Conservation (phyloP, 2,797 vertebrate species). For the Anabas testudineus region DNA sequence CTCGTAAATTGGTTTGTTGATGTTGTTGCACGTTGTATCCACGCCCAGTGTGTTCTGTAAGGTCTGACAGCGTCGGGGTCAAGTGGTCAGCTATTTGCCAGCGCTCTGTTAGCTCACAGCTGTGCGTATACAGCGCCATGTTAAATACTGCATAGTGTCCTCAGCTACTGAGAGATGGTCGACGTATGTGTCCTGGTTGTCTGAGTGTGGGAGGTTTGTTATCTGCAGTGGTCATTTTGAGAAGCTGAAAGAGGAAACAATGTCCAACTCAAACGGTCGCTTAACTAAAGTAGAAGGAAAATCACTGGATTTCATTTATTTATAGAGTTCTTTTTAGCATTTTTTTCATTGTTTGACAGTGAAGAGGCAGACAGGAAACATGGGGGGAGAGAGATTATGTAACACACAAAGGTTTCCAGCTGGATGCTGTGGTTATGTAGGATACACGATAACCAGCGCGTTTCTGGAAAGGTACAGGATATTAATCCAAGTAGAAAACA, state of each 20-base stretch:
- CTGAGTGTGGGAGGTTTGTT: constrained; percentile 11
- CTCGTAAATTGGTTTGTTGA: constrained; percentile 20
- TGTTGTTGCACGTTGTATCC: constrained; percentile 33
- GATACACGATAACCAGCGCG: too few relatives aligned
- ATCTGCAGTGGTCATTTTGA: neutral
- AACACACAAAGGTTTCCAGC: too few relatives aligned
- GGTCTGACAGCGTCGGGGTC: constrained; percentile 53
- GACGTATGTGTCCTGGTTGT: constrained; percentile 33
- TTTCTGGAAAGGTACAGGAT: too few relatives aligned
- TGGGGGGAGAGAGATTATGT: too few relatives aligned
- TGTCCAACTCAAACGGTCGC: neutral
- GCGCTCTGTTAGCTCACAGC: constrained; percentile 65
- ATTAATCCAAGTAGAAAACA: too few relatives aligned
- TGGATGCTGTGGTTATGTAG: too few relatives aligned
- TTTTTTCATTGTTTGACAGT: too few relatives aligned
- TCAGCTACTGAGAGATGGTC: constrained; percentile 54
- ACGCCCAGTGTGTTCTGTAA: constrained; percentile 23
- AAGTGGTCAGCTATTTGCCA: constrained; percentile 78
- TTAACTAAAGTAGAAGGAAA: neutral
- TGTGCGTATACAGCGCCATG: constrained; percentile 72
- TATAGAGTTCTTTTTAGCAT: too few relatives aligned
- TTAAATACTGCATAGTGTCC: constrained; percentile 79
- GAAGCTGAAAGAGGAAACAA: neutral
- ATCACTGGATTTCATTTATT: neutral
- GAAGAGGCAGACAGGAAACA: too few relatives aligned